These are phyloP conservation scores for Elymnias hypermnestra DNA, from an alignment of 1,140 invertebrate species.

Conservation along the genomic window DNA sequence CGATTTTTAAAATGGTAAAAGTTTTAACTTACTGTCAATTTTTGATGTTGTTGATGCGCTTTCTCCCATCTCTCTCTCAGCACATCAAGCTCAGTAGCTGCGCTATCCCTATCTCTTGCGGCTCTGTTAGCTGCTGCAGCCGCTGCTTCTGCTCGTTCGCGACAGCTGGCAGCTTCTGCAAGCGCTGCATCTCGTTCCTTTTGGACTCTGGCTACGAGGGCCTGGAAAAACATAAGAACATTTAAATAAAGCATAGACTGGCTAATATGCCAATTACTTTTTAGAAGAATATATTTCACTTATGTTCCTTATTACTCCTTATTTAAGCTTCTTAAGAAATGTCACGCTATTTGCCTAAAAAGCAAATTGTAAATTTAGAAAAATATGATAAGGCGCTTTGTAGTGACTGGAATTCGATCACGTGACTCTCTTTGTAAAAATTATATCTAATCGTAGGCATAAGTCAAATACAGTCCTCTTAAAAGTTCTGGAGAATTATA, in stretches of 20 bases:
- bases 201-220: constrained; percentile 83
- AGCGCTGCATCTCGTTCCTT: constrained; percentile 90
- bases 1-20: too few species aligned
- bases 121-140: constrained; percentile 87
- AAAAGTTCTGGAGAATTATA: too few species aligned
- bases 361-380: too few species aligned
- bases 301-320: too few species aligned
- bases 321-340: too few species aligned
- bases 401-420: too few species aligned
- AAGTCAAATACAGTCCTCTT: too few species aligned
- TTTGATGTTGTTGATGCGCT: constrained; percentile 87
- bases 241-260: not conserved
- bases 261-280: not conserved
- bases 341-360: too few species aligned
- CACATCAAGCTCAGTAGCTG: constrained; percentile 89
- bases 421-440: too few species aligned
- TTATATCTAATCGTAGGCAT: too few species aligned
- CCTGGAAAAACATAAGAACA: constrained; percentile 33
- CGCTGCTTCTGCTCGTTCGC: constrained; percentile 87
- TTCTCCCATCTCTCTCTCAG: constrained; percentile 93
- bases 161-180: constrained; percentile 87
- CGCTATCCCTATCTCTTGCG: constrained; percentile 89
- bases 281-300: not conserved
- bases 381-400: too few species aligned
- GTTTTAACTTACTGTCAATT: constrained; percentile 85